Base-by-base conservation (phyloP, 2,888 invertebrate genomes). In the Megastigmus dorsalis region DNA sequence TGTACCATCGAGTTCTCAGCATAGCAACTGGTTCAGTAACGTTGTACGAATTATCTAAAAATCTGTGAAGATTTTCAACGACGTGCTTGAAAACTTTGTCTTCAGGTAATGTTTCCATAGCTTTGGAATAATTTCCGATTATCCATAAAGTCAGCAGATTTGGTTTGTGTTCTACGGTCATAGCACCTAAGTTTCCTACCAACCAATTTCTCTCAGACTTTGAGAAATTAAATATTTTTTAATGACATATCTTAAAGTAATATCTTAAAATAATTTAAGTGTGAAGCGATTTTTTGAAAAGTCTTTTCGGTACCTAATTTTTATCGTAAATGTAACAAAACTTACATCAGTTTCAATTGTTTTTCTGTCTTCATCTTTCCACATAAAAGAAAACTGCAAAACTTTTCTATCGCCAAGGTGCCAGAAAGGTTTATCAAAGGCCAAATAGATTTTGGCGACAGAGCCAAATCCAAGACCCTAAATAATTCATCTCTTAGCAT, bases 361-460 rank as follows among this genome's bases (percentile, higher is more conserved):
- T 43, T 13, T 76, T 20, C 80, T 81, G 74, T 91, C 91, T 63
- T 89, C 85, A 7, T 91, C 86, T 10, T 88, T 89, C 93, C 93
- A 93, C 1, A 92, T n/a, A 7, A 72, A 65, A 2, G 18, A 3
- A 13, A 72, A 38, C 4, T 20, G 7, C 10, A 30, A 38, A n/a
- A n/a, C 13, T 13, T n/a, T 50, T 20, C 33, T 57, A 1, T 45
- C 10, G 30, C 55, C 50, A 10, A 71, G 65, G 0, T 30, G 5
- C 93, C 94, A 94, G 92, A 94, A 94, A 3, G 89, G 88, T 6
- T 89, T 82, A 0, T 91, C 88, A 84, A 93, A 95, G 38, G 90
- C 89, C 0, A 95, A 80, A 60, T 91, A 90, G 20, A 95, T 90
- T 88, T 95, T 95, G 75, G 92, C 90, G 0, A 93, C 91, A 0